These are phyloP conservation scores for Fragum fragum DNA, from an alignment of 2,888 invertebrate species.

Conservation along the genomic window DNA sequence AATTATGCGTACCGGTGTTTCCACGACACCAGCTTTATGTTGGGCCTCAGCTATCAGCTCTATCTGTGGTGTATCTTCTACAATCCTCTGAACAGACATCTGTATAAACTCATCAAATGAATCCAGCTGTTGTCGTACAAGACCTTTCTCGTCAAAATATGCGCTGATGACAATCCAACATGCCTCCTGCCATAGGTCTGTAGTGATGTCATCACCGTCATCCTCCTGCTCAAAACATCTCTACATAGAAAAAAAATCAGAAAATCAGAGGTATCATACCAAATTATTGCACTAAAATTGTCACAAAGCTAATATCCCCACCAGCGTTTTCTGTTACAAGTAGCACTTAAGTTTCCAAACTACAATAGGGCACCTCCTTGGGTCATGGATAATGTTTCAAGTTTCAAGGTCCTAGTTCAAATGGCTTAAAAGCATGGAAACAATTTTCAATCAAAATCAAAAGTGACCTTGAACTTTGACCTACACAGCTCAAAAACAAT, in stretches of 20 bases:
- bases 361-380: no score
- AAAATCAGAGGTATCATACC: no score
- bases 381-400: no score
- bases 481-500: no score
- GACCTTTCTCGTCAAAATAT: slow-evolving; percentile 99
- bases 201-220: slow-evolving; percentile 95
- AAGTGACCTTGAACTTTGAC: no score
- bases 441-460: no score
- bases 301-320: no score
- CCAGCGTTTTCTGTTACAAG: no score
- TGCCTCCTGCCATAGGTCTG: slow-evolving; percentile 99
- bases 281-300: no score
- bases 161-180: slow-evolving; percentile 99
- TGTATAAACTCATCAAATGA: slow-evolving; percentile 99
- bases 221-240: slow-evolving; percentile 79
- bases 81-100: slow-evolving; percentile 99
- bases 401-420: no score
- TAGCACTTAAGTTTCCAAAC: no score
- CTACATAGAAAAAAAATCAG: slow-evolving; percentile 30
- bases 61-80: slow-evolving; percentile 99
- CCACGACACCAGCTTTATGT: slow-evolving; percentile 96
- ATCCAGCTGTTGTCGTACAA: slow-evolving; percentile 99
- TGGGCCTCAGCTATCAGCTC: slow-evolving; percentile 99
- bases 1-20: slow-evolving; percentile 85
- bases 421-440: no score